Percentiles rank a stretch among this genome's conserved stretches.
phyloP scores from a whole-genome alignment of 2,888 invertebrate genomes.

The Pseudoips prasinana region DNA sequence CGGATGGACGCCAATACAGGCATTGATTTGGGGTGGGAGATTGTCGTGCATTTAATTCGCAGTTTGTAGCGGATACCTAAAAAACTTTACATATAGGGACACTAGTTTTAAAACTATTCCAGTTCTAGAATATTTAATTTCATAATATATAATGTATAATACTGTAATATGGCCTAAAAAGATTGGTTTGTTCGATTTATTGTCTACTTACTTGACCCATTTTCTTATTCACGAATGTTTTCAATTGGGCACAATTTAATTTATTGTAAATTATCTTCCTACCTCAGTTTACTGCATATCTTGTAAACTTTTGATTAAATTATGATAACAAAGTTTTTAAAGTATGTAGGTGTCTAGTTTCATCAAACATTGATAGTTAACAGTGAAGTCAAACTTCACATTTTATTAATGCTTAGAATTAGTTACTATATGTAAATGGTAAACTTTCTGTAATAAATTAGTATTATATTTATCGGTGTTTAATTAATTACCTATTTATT shows the following conservation, averaged over 20 bases:
- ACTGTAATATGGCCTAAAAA: not conserved
- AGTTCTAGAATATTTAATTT: slow-evolving; percentile 35
- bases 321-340: slow-evolving; percentile 35
- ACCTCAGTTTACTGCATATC: slow-evolving; percentile 58
- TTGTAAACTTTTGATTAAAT: slow-evolving; percentile 34
- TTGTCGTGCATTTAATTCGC: slow-evolving; percentile 74
- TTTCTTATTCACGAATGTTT: not conserved
- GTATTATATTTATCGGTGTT: slow-evolving; percentile 48
- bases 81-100: slow-evolving; percentile 45
- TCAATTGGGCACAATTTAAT: not conserved
- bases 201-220: no score
- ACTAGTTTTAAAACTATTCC: slow-evolving; percentile 40
- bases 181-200: no score
- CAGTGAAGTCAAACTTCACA: slow-evolving; percentile 68
- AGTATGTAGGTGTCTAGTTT: slow-evolving; percentile 40
- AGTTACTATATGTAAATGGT: slow-evolving; percentile 65
- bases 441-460: slow-evolving; percentile 75
- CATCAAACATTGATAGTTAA: slow-evolving; percentile 41
- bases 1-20: slow-evolving; percentile 42
- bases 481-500: slow-evolving; percentile 13
- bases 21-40: slow-evolving; percentile 54
- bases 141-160: not conserved
- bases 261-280: not conserved
- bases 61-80: slow-evolving; percentile 66
- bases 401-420: slow-evolving; percentile 53